These are phyloP conservation scores for Copsychus sechellarum DNA, from an alignment of 2,113 vertebrate genomes.

Conservation along the genomic window DNA sequence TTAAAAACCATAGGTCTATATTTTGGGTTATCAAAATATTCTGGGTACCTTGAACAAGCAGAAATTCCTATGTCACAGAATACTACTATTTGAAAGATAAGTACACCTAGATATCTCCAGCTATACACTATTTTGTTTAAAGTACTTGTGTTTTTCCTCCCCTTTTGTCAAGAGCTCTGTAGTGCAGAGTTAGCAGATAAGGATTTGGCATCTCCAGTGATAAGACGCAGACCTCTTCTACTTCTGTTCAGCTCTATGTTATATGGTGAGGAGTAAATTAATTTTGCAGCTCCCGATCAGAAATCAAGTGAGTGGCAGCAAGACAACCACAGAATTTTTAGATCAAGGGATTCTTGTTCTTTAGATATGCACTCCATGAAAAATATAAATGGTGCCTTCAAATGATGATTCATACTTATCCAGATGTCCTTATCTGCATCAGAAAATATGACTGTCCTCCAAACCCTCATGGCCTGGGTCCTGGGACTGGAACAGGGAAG, in stretches of 20 bases:
- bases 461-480: not conserved
- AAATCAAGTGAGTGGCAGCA: not conserved
- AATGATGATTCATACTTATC: not conserved
- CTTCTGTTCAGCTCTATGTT: not conserved
- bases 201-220: not conserved
- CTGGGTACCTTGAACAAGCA: not conserved
- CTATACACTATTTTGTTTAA: not conserved
- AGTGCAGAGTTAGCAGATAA: not conserved
- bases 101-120: not conserved
- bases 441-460: not conserved
- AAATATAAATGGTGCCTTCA: not conserved
- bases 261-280: not conserved
- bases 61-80: not conserved
- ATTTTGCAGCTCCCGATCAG: slow-evolving; percentile 14
- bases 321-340: not conserved
- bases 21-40: not conserved
- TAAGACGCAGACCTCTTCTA: slow-evolving; percentile 3
- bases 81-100: not conserved
- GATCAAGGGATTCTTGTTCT: not conserved
- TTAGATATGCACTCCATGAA: not conserved
- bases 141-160: not conserved
- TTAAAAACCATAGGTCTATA: rapidly evolving
- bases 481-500: not conserved
- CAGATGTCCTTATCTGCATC: not conserved
- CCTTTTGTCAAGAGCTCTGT: not conserved